Base-by-base conservation (phyloP, 2,888 invertebrate genomes). In the Parapristionchus giblindavisi region DNA sequence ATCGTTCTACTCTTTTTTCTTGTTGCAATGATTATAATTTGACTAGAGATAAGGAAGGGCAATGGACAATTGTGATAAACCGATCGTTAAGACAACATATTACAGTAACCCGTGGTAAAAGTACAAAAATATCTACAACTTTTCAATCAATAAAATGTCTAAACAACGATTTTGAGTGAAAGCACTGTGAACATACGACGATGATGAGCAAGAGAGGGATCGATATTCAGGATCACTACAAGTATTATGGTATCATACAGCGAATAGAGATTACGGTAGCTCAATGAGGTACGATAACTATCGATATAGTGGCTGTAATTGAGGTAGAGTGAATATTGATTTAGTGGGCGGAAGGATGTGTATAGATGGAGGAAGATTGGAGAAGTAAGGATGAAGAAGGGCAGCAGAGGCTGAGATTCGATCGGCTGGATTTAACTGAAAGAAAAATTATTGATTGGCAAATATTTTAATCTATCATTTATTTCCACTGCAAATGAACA, bases 381-480 rank as follows among this genome's bases (percentile, higher is more conserved):
- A 92, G 90, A 98, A 99, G 91, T 96, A 99, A 77, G 92, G 91
- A 91, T 98, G 96, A 80, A 91, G 91, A 89, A 96, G 92, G 61
- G 97, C 96, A 56, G 93, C 91, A 66, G 92, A 92, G 74, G 98
- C 96, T 73, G 94, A 92, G 89, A 95, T 92, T 87, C 98, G 92
- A 85, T 93, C 91, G 85, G 92, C 91, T 24, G 98, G 97, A 90
- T 95, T 88, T 83, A 91, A 87, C 90, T 91, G 84, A 38, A 88
- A 83, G 1, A 11, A 63, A 29, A n/a, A 17, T 6, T 21, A 14
- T 54, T 43, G n/a, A n/a, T n/a, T n/a, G n/a, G n/a, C n/a, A n/a
- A n/a, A n/a, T n/a, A n/a, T n/a, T n/a, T n/a, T n/a, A n/a, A n/a
- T n/a, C n/a, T n/a, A n/a, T n/a, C n/a, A n/a, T n/a, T n/a, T n/a